Percentiles rank a stretch among this genome's conserved stretches.
Evolutionary conservation across 23 tunicate genomes (phyloP).

Genomic region (Botrylloides violaceus): DNA sequence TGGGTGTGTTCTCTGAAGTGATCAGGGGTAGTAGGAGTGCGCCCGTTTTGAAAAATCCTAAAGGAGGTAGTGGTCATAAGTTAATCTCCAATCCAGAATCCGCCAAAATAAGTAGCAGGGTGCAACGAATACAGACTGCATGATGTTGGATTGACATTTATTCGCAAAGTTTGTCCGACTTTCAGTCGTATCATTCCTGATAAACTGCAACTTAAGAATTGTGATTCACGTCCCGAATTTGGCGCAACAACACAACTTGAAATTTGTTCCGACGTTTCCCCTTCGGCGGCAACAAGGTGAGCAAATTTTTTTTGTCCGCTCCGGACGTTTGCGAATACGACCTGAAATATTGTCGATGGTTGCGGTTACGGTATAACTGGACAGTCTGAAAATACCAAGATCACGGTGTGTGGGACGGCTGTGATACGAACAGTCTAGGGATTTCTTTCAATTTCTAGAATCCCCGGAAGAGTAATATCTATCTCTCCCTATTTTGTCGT

Average conservation of each 20-base stretch:
- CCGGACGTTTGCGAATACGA: background rate
- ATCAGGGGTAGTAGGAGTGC: too few relatives aligned
- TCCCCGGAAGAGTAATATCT: too few relatives aligned
- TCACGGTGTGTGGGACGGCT: too few relatives aligned
- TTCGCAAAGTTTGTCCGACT: background rate
- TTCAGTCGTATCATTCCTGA: background rate
- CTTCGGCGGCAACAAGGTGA: background rate
- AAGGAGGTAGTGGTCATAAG: too few relatives aligned
- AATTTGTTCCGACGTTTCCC: background rate
- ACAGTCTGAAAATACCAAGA: too few relatives aligned
- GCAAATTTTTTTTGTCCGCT: background rate
- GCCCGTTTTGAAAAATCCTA: too few relatives aligned
- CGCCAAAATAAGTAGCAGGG: background rate
- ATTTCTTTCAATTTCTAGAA: too few relatives aligned
- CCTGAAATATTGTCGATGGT: too few relatives aligned
- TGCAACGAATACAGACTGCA: background rate
- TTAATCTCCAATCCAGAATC: background rate
- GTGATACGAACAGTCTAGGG: too few relatives aligned
- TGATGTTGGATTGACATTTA: background rate
- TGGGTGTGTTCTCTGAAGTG: too few relatives aligned
- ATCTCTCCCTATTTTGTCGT: too few relatives aligned
- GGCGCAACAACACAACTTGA: background rate
- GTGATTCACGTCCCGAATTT: background rate
- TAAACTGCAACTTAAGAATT: background rate
- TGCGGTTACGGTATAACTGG: too few relatives aligned